Evolutionary conservation across 2,888 invertebrate genomes (phyloP).

Genomic region (Conomelus anceps): DNA sequence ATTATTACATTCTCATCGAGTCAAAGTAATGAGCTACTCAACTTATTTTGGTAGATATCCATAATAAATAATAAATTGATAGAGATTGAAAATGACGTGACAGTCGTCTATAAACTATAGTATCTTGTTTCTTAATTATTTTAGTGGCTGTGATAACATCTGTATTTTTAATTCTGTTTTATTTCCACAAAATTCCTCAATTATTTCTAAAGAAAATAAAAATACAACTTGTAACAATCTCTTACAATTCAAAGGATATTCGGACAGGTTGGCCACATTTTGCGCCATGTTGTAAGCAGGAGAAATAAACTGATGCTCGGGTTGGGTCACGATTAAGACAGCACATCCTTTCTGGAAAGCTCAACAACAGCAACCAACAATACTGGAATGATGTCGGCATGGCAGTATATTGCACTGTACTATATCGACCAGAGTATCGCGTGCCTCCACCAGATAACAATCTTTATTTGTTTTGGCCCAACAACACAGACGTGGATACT

Average conservation of each 20-base stretch:
- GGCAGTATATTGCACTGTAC: neutral
- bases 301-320: too few relatives aligned
- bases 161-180: too few relatives aligned
- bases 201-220: neutral
- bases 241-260: neutral
- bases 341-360: neutral
- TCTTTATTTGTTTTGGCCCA: neutral
- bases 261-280: neutral
- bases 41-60: too few relatives aligned
- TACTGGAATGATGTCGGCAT: neutral
- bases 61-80: too few relatives aligned
- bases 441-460: neutral
- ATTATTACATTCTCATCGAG: too few relatives aligned
- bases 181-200: too few relatives aligned
- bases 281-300: too few relatives aligned
- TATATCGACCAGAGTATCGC: neutral
- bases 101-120: too few relatives aligned
- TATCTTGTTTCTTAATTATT: too few relatives aligned
- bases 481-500: neutral
- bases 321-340: neutral
- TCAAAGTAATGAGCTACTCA: too few relatives aligned
- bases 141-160: too few relatives aligned
- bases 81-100: too few relatives aligned
- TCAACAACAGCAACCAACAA: neutral
- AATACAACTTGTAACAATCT: neutral